A percentile compares a stretch with the other conserved stretches of the same genome.
These are phyloP conservation scores for Brotula barbata DNA, from an alignment of 2,797 vertebrate genomes.

Conservation along the genomic window DNA sequence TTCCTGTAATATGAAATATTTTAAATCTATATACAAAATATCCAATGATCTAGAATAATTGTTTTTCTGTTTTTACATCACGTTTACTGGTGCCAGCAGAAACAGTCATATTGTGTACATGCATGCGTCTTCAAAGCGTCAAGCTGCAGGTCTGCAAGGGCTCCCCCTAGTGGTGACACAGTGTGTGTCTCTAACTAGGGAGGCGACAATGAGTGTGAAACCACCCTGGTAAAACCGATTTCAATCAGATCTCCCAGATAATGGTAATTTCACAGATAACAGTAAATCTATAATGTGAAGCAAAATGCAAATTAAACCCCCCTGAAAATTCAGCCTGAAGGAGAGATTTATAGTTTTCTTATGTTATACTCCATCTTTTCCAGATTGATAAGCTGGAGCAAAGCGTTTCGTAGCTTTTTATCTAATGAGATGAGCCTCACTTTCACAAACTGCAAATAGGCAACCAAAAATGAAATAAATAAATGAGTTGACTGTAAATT, in stretches of 20 bases:
- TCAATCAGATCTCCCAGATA: conserved; percentile 75
- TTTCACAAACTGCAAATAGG: conserved; percentile 51
- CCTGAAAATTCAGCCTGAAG: conserved; percentile 70
- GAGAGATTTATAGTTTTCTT: conserved; percentile 75
- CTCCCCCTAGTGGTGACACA: conserved; percentile 78
- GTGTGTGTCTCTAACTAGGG: not conserved
- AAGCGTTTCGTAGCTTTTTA: conserved; percentile 64
- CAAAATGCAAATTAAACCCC: conserved; percentile 78
- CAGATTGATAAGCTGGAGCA: conserved; percentile 60
- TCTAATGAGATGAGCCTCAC: conserved; percentile 67
- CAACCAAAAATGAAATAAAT: conserved; percentile 47
- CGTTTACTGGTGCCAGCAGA: conserved; percentile 7
- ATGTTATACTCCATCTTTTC: conserved; percentile 66
- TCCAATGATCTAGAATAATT: conserved; percentile 1
- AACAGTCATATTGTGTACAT: conserved; percentile 15
- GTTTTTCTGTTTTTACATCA: conserved; percentile 10
- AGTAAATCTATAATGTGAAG: conserved; percentile 68
- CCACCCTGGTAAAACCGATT: conserved; percentile 71
- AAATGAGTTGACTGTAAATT: conserved; percentile 15
- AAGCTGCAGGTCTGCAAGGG: conserved; percentile 56
- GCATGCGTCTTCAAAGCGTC: conserved; percentile 22
- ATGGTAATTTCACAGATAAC: conserved; percentile 78
- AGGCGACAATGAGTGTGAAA: conserved; percentile 48
- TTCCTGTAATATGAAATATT: not conserved
- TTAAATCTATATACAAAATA: not conserved